phyloP scores from a whole-genome alignment of 2,113 vertebrate genomes.

The Oxygymnocypris stewartii region DNA sequence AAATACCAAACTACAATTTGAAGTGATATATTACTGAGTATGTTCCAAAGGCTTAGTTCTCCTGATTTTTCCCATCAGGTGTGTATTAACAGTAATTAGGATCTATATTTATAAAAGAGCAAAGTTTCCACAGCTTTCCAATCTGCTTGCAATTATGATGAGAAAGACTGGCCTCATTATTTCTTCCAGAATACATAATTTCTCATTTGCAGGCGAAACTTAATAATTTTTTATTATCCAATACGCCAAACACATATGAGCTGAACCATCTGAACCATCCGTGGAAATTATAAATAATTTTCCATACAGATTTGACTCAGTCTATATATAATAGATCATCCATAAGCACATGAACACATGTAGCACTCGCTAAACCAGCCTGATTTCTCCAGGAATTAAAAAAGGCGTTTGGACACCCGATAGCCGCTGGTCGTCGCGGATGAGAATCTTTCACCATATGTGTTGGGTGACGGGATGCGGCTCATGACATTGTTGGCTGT shows the following conservation, averaged over 20 bases:
- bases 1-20: constrained; percentile 7
- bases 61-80: constrained; percentile 53
- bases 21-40: constrained; percentile 39
- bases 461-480: constrained; percentile 10
- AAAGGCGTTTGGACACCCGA: constrained; percentile 32
- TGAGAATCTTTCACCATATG: background rate
- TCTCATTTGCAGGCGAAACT: constrained; percentile 44
- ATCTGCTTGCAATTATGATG: constrained; percentile 55
- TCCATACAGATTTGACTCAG: constrained; percentile 18
- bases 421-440: background rate
- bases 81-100: constrained; percentile 53
- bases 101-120: constrained; percentile 50
- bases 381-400: constrained; percentile 3
- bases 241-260: constrained; percentile 46
- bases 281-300: constrained; percentile 27
- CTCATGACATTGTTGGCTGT: constrained; percentile 22
- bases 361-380: background rate
- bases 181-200: constrained; percentile 45
- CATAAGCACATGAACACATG: constrained; percentile 5
- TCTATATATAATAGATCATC: constrained; percentile 32
- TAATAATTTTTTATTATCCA: constrained; percentile 44
- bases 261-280: background rate
- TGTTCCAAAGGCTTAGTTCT: constrained; percentile 45
- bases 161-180: constrained; percentile 38
- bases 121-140: constrained; percentile 46